phyloP scores from a whole-genome alignment of 2,888 invertebrate genomes.

The Caenorhabditis wallacei region DNA sequence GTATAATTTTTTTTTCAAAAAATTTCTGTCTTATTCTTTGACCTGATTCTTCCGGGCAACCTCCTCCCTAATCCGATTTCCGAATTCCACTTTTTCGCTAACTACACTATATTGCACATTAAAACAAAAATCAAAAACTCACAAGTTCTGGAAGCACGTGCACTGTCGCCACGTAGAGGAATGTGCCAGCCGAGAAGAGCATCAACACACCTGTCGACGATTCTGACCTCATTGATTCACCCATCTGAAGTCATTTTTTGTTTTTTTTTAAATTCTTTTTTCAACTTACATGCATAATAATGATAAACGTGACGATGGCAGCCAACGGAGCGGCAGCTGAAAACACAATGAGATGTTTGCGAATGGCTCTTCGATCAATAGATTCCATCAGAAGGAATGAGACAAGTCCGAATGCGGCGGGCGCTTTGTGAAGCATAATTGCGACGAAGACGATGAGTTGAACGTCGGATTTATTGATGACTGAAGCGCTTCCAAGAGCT shows the following conservation, averaged over 20 bases:
- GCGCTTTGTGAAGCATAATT: slow-evolving; percentile 99
- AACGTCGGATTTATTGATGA: slow-evolving; percentile 95
- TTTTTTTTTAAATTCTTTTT: background rate
- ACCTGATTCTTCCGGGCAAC: background rate
- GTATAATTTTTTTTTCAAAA: background rate
- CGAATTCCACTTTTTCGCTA: background rate
- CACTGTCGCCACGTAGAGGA: slow-evolving; percentile 98
- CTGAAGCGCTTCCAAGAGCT: slow-evolving; percentile 97
- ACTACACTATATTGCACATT: slow-evolving; percentile 19
- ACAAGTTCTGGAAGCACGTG: slow-evolving; percentile 96
- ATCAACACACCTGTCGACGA: slow-evolving; percentile 98
- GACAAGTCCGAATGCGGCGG: slow-evolving; percentile 97
- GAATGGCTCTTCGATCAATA: slow-evolving; percentile 90
- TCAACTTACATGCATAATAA: slow-evolving; percentile 89
- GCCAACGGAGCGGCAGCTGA: slow-evolving; percentile 93
- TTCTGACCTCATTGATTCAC: slow-evolving; percentile 59
- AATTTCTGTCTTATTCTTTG: slow-evolving; percentile 1
- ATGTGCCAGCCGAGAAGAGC: slow-evolving; percentile 99
- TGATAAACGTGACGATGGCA: slow-evolving; percentile 93
- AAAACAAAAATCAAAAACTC: slow-evolving; percentile 33
- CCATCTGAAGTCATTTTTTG: slow-evolving; percentile 45
- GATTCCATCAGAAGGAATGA: slow-evolving; percentile 97
- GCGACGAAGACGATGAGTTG: slow-evolving; percentile 98
- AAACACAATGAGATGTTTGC: slow-evolving; percentile 93
- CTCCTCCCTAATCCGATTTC: slow-evolving; percentile 2